Percentiles rank a stretch among this genome's conserved stretches.
These are phyloP conservation scores for Ischnura elegans DNA, from an alignment of 2,888 invertebrate genomes.

Conservation along the genomic window DNA sequence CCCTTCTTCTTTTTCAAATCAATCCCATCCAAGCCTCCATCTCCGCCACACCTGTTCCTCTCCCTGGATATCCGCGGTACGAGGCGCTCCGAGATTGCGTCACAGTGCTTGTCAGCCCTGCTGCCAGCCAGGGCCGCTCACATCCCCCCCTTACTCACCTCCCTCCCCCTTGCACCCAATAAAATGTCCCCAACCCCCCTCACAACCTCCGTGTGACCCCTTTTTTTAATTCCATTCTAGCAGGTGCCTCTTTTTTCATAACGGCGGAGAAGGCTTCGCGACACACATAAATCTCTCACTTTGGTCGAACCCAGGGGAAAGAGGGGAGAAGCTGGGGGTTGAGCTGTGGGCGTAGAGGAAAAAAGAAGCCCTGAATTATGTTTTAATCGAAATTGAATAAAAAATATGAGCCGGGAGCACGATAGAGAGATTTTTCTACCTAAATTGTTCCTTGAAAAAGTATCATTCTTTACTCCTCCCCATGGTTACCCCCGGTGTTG, in stretches of 20 bases:
- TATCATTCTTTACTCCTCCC: not conserved
- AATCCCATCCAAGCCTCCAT: not conserved
- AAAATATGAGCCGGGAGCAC: not conserved
- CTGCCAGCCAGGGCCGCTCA: not conserved
- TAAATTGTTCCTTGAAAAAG: constrained; percentile 25
- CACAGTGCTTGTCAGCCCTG: not conserved
- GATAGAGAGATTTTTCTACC: constrained; percentile 34
- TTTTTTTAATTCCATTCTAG: constrained; percentile 24
- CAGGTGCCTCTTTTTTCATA: constrained; percentile 29
- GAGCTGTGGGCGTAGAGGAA: not conserved
- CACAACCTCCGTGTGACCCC: not conserved
- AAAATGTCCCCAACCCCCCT: not conserved
- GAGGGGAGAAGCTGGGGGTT: not conserved
- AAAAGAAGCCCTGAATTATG: constrained; percentile 14
- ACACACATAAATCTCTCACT: not conserved
- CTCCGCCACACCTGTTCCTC: not conserved
- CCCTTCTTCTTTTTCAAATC: not conserved
- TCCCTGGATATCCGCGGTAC: not conserved
- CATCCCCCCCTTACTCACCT: not conserved
- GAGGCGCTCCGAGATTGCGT: not conserved
- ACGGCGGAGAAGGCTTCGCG: not conserved
- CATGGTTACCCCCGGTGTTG: not conserved
- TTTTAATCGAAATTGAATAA: constrained; percentile 7
- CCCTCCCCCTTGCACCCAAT: not conserved
- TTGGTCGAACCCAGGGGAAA: not conserved